phyloP scores from a whole-genome alignment of 2,797 vertebrate genomes.

The Sebastes steindachneri region DNA sequence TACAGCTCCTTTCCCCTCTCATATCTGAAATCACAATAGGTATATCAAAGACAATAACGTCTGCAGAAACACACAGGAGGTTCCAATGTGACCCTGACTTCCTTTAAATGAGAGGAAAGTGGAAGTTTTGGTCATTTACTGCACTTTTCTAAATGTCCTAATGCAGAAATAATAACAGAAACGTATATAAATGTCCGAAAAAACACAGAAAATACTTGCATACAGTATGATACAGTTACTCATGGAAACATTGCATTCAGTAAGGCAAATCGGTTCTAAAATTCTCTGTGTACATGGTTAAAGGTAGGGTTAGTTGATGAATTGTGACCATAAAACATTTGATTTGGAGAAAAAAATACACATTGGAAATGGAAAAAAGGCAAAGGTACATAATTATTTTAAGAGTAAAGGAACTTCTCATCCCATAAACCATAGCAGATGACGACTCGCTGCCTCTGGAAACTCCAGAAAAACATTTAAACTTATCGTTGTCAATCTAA shows the following conservation, averaged over 20 bases:
- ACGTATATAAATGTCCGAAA: background rate
- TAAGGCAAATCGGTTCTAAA: background rate
- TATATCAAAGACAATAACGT: background rate
- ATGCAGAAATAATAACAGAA: background rate
- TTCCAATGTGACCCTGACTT: background rate
- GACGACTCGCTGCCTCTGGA: no score
- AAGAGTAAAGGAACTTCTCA: no score
- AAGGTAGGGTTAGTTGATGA: no score
- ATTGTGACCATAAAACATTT: accelerated
- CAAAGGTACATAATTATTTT: no score
- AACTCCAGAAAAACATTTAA: no score
- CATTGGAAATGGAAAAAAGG: no score
- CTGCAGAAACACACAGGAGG: background rate
- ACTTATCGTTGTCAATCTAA: no score
- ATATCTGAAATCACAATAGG: constrained; percentile 18
- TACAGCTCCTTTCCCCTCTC: constrained; percentile 13
- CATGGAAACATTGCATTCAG: background rate
- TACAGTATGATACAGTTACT: background rate
- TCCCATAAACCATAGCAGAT: no score
- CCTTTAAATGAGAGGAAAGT: background rate
- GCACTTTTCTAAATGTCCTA: background rate
- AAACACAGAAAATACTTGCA: background rate
- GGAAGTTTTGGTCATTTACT: background rate
- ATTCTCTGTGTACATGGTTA: background rate
- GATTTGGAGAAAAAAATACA: no score